phyloP scores from a whole-genome alignment of 2,113 vertebrate species.

The Rhipidura dahli region DNA sequence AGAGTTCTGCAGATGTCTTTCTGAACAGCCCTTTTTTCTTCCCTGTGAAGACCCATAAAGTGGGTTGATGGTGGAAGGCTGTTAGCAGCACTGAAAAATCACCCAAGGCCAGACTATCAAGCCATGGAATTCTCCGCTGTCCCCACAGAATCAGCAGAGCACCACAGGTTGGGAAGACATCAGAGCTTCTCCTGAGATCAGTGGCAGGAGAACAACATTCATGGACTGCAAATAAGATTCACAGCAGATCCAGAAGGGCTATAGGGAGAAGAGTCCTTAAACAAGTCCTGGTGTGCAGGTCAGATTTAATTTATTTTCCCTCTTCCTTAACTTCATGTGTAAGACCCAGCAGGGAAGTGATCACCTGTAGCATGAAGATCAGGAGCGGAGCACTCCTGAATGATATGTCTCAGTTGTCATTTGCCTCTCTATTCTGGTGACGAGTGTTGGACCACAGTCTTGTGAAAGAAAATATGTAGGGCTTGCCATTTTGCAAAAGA shows the following conservation, averaged over 20 bases:
- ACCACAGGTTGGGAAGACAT: fast-evolving
- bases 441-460: not conserved
- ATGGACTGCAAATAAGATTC: not conserved
- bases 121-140: not conserved
- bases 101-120: too few species aligned
- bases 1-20: not conserved
- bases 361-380: not conserved
- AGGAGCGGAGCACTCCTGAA: not conserved
- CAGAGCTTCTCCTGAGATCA: not conserved
- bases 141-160: not conserved
- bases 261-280: not conserved
- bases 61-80: not conserved
- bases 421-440: not conserved
- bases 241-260: not conserved
- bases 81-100: not conserved
- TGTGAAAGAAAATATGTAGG: not conserved
- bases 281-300: not conserved
- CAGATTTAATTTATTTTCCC: not conserved
- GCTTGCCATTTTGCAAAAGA: not conserved
- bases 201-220: not conserved
- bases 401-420: fast-evolving
- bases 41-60: not conserved
- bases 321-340: not conserved
- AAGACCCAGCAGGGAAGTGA: not conserved
- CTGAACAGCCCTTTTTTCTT: not conserved